Evolutionary conservation across 1,140 invertebrate species (phyloP).

Genomic region (Aleiodes sp.): DNA sequence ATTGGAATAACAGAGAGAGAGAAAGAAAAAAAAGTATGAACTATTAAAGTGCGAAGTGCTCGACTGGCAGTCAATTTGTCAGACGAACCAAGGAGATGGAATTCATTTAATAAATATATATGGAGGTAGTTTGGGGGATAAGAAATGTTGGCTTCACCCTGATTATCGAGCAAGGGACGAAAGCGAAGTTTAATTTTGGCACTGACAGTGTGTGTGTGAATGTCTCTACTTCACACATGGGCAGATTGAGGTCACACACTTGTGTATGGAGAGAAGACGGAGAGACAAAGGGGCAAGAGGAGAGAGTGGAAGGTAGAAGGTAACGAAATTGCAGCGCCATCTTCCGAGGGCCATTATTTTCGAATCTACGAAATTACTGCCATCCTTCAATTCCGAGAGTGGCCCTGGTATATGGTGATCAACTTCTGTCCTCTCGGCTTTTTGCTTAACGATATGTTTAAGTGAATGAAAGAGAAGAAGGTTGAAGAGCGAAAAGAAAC

Average conservation of each 20-base stretch:
- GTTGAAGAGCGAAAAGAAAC: not conserved
- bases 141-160: not conserved
- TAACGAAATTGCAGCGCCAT: conserved; percentile 45
- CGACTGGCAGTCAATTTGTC: too few relatives aligned
- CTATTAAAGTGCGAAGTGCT: too few relatives aligned
- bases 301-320: conserved; percentile 6
- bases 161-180: conserved; percentile 29
- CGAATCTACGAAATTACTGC: conserved; percentile 57
- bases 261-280: too few relatives aligned
- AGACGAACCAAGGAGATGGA: too few relatives aligned
- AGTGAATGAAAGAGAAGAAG: not conserved
- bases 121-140: too few relatives aligned
- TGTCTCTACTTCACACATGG: not conserved
- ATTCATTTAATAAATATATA: too few relatives aligned
- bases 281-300: not conserved
- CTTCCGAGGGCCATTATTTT: conserved; percentile 52
- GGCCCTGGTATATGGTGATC: conserved; percentile 48
- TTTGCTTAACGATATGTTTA: conserved; percentile 43
- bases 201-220: not conserved
- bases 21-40: too few relatives aligned
- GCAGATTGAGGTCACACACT: not conserved
- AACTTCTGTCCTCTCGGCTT: conserved; percentile 40
- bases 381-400: conserved; percentile 42
- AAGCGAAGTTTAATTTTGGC: conserved; percentile 37
- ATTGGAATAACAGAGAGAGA: too few relatives aligned